Base-by-base conservation (phyloP, 1,140 invertebrate species). In the Tribolium madens region DNA sequence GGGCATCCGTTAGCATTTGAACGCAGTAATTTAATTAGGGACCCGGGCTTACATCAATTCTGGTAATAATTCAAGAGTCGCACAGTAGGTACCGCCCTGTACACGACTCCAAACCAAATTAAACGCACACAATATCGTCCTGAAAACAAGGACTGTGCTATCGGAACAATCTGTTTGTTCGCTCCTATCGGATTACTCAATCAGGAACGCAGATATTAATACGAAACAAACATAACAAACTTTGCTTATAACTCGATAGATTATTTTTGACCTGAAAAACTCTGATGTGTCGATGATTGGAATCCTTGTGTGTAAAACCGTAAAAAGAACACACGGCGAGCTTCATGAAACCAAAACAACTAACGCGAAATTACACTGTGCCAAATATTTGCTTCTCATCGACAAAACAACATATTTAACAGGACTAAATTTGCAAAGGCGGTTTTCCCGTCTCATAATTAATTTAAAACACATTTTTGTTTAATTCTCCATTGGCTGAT, bases 21-120 rank as follows among this genome's bases (percentile, higher is more conserved):
- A 64, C 57, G 57, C 57, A 64, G 57, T 64, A 64, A 64, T 64
- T 64, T 64, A 64, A 64, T 64, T 64, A 64, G 57, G 57, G 57
- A 64, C 14, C 21, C 21, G 21, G 26, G 57, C 57, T 64, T 64
- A 64, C 57, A 64, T 64, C 57, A 64, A 33, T 64, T 64, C 57
- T 64, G 57, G 57, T 64, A 33, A 64, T 64, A 64, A 64, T 64
- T 64, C 57, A 64, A 64, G 57, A 64, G 57, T 64, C 26, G 57
- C 57, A 64, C 57, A 64, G 57, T 64, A 33, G 57, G 57, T 64
- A 64, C 57, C 57, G 57, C 57, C 57, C 57, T 64, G 57, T 64
- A 64, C 57, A 64, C 57, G 57, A 64, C 57, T 64, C 57, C 26
- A n/a, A 64, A 33, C 57, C 57, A 64, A 64, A 64, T 64, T 64